A percentile compares a stretch with the other conserved stretches of the same genome.
phyloP scores from a whole-genome alignment of 1,140 invertebrate species.

The Uloborus diversus region DNA sequence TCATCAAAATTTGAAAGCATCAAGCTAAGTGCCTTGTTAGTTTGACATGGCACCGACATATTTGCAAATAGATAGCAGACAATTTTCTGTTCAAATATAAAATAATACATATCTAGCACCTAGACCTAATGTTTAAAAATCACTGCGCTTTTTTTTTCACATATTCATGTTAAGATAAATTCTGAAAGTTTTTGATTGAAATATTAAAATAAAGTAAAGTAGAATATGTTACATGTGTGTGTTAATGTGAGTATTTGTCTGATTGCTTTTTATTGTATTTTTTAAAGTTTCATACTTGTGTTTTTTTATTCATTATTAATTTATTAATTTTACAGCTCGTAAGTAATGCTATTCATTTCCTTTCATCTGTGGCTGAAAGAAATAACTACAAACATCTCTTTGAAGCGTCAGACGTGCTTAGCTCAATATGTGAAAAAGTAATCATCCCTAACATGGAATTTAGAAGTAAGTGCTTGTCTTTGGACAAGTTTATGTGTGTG shows the following conservation, averaged over 20 bases:
- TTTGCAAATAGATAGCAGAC: too few species aligned
- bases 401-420: conserved; percentile 84
- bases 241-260: not conserved
- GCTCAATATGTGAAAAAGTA: conserved; percentile 95
- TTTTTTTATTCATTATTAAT: not conserved
- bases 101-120: too few species aligned
- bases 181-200: too few species aligned
- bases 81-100: too few species aligned
- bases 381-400: conserved; percentile 88
- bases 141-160: too few species aligned
- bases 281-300: not conserved
- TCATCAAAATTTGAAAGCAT: too few species aligned
- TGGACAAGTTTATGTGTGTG: too few species aligned
- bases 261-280: not conserved
- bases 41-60: too few species aligned
- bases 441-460: conserved; percentile 99
- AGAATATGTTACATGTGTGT: not conserved
- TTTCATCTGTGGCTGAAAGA: conserved; percentile 92
- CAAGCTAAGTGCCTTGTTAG: too few species aligned
- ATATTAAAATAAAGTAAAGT: too few species aligned
- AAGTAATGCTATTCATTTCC: conserved; percentile 93
- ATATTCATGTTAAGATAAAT: too few species aligned
- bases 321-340: conserved; percentile 74
- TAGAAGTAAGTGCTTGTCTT: conserved; percentile 76
- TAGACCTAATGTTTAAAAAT: too few species aligned